phyloP scores from a whole-genome alignment of 2,888 invertebrate genomes.

The Platerodrilus igneus region DNA sequence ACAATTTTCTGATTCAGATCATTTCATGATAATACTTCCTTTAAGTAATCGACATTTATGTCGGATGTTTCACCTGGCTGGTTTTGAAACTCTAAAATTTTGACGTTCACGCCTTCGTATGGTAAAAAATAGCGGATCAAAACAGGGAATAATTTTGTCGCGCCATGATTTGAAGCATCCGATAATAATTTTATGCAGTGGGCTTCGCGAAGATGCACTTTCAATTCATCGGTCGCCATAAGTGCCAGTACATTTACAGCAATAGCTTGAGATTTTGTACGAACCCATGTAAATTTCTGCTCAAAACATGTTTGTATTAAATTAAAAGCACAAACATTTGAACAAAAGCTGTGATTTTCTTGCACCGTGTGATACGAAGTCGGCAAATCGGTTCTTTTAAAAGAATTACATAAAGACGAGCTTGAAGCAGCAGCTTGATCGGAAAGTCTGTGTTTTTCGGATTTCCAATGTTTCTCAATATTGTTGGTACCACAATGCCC shows the following conservation, averaged over 20 bases:
- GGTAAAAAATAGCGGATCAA: conserved; percentile 29
- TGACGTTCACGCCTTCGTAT: conserved; percentile 26
- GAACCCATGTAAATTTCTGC: conserved; percentile 34
- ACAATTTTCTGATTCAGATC: conserved; percentile 30
- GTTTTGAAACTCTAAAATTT: conserved; percentile 25
- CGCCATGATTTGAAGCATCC: conserved; percentile 37
- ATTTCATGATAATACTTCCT: conserved; percentile 34
- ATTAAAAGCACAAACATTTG: too few species aligned
- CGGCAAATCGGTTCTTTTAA: conserved; percentile 22
- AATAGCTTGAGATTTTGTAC: conserved; percentile 34
- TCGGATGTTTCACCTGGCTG: conserved; percentile 33
- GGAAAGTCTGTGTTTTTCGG: conserved; percentile 30
- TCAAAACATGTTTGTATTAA: conserved; percentile 33
- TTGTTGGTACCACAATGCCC: too few species aligned
- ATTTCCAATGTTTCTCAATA: conserved; percentile 29
- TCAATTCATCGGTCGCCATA: conserved; percentile 22
- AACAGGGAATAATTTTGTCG: conserved; percentile 36
- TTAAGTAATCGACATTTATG: conserved; percentile 26
- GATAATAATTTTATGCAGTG: conserved; percentile 9
- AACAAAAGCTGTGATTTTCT: too few species aligned
- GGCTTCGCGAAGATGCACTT: conserved; percentile 2
- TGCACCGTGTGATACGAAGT: conserved; percentile 27
- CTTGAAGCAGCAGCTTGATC: conserved; percentile 30
- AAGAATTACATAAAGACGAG: conserved; percentile 25
- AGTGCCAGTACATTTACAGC: conserved; percentile 32